These are phyloP conservation scores for Aphodius granarius DNA, from an alignment of 2,888 invertebrate species.

Conservation along the genomic window DNA sequence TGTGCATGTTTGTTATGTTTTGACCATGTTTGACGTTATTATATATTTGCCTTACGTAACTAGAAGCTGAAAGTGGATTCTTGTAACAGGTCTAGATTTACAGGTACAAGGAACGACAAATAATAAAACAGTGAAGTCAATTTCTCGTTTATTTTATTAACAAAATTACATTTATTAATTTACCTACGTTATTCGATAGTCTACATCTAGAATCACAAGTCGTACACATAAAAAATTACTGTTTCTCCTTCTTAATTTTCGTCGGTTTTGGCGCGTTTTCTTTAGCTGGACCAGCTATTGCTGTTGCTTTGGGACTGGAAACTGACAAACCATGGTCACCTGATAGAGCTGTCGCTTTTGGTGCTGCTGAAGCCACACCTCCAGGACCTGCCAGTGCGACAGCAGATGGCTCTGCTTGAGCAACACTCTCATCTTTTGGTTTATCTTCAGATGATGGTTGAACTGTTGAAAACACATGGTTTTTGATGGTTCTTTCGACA, in stretches of 20 bases:
- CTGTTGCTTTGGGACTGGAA: conserved; percentile 57
- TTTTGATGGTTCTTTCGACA: not conserved
- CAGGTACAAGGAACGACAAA: not conserved
- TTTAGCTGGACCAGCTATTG: conserved; percentile 54
- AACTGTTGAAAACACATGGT: conserved; percentile 11
- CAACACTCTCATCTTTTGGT: conserved; percentile 49
- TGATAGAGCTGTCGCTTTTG: conserved; percentile 56
- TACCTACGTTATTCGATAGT: not conserved
- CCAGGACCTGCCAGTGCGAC: conserved; percentile 57
- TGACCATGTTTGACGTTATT: too few relatives aligned
- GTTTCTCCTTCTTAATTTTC: conserved; percentile 21
- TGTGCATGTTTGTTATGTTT: too few relatives aligned
- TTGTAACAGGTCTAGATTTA: too few relatives aligned
- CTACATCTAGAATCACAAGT: conserved; percentile 18
- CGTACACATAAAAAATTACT: conserved; percentile 10
- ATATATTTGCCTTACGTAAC: too few relatives aligned
- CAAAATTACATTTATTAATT: not conserved
- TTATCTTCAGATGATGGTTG: conserved; percentile 27
- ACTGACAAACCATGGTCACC: conserved; percentile 56
- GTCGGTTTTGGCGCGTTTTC: conserved; percentile 31
- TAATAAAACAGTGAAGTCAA: not conserved
- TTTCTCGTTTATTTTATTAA: not conserved
- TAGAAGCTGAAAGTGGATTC: too few relatives aligned
- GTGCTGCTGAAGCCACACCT: conserved; percentile 56
- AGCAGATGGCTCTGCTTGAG: conserved; percentile 56